phyloP scores from a whole-genome alignment of 2,113 vertebrate genomes.

The Microcebus tavaratra region DNA sequence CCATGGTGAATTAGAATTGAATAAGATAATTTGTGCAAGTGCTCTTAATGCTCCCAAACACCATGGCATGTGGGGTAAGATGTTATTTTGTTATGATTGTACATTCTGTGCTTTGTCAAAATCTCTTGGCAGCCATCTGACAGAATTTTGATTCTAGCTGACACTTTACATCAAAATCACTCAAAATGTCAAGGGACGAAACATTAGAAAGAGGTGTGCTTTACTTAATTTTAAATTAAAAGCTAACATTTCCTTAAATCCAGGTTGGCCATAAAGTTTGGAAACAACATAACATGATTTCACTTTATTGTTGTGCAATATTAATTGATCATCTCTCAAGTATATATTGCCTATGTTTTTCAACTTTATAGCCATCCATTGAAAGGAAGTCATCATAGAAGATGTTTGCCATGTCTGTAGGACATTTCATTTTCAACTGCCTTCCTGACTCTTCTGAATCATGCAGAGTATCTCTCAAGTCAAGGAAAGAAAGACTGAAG shows the following conservation, averaged over 20 bases:
- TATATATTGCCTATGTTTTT: not conserved
- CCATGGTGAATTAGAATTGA: not conserved
- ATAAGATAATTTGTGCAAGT: not conserved
- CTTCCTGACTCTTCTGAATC: not conserved
- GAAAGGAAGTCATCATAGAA: not conserved
- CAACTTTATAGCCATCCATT: not conserved
- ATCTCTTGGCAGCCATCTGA: not conserved
- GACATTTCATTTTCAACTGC: not conserved
- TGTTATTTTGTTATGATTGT: not conserved
- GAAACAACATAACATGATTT: not conserved
- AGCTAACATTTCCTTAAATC: not conserved
- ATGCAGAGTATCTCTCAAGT: not conserved
- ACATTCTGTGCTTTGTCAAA: not conserved
- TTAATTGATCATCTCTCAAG: not conserved
- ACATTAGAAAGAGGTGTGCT: not conserved
- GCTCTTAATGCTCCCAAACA: not conserved
- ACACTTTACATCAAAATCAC: not conserved
- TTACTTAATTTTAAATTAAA: not conserved
- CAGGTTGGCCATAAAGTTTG: not conserved
- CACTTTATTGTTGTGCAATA: not conserved
- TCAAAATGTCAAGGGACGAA: not conserved
- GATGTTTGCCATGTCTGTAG: too few relatives aligned
- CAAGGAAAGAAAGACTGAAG: not conserved
- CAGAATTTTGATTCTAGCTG: not conserved
- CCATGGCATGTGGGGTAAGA: rapidly evolving